A percentile compares a stretch with the other conserved stretches of the same genome.
Conservation (phyloP, 1,140 invertebrate genomes). For the Aleiodes sp. region DNA sequence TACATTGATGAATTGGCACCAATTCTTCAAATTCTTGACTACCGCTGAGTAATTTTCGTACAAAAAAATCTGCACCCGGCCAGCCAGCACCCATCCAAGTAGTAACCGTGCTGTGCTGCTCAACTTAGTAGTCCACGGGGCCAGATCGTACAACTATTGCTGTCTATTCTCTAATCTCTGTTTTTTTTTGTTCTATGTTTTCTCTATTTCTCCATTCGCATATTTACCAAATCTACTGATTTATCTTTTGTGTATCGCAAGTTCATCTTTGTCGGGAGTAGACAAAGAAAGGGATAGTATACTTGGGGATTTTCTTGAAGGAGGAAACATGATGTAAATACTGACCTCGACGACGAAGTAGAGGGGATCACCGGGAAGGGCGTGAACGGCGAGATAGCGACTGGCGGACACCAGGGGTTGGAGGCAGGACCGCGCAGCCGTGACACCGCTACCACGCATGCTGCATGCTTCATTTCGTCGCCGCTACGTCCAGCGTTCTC, state of each 20-base stretch:
- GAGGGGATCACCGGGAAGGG: constrained; percentile 71
- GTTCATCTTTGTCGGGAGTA: neutral
- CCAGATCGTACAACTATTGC: too few species aligned
- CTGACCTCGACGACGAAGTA: constrained; percentile 73
- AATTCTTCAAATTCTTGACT: too few species aligned
- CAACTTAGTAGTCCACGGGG: too few species aligned
- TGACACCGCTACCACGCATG: constrained; percentile 67
- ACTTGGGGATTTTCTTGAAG: neutral
- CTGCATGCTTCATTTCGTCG: constrained; percentile 68
- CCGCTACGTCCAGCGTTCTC: constrained; percentile 65
- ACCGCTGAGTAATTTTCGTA: too few species aligned
- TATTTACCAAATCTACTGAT: neutral
- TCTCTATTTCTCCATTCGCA: constrained; percentile 5
- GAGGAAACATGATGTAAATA: constrained; percentile 15
- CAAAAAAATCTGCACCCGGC: too few species aligned
- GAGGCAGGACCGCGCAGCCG: constrained; percentile 68
- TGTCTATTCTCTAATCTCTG: too few species aligned
- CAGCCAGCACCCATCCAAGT: too few species aligned
- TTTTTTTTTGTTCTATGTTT: neutral
- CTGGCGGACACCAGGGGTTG: constrained; percentile 69
- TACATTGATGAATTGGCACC: too few species aligned
- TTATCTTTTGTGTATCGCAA: neutral
- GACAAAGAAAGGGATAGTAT: neutral
- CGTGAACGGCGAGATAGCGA: constrained; percentile 71
- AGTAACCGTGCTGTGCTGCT: too few species aligned